Conservation (phyloP, 2,113 vertebrate species). For the Lutjanus erythropterus region DNA sequence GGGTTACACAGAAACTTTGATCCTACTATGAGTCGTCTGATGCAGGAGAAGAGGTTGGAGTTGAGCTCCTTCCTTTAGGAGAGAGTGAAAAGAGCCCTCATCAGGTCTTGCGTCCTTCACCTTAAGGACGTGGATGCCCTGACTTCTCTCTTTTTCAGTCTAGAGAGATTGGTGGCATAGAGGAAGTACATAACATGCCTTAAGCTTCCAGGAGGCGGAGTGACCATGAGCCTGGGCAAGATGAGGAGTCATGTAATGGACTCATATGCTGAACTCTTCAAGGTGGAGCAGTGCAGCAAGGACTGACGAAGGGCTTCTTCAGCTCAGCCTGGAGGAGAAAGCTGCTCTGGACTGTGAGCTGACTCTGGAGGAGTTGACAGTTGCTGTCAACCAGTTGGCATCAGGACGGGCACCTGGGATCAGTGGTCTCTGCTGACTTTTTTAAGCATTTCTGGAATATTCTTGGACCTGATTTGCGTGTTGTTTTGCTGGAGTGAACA, state of each 20-base stretch:
- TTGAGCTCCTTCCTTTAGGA: background rate
- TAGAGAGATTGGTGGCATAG: background rate
- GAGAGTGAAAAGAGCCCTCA: no score
- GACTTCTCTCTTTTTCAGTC: background rate
- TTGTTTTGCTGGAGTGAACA: background rate
- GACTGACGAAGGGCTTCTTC: background rate
- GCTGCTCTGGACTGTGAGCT: background rate
- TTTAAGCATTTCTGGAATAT: background rate
- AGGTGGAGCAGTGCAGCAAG: background rate
- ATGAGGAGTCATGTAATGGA: background rate
- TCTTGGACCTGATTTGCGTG: background rate
- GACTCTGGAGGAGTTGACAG: background rate
- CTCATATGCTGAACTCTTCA: background rate
- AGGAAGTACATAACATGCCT: slow-evolving; percentile 1
- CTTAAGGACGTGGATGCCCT: background rate
- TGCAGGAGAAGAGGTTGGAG: background rate
- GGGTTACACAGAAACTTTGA: no score
- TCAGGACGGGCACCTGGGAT: background rate
- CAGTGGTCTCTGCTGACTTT: background rate
- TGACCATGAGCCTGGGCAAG: background rate
- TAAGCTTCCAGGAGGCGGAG: background rate
- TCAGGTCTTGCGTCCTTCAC: background rate
- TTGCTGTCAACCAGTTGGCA: background rate
- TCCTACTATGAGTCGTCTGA: no score
- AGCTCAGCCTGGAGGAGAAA: background rate